A percentile compares a stretch with the other conserved stretches of the same genome.
phyloP scores from a whole-genome alignment of 2,797 vertebrate species.

The Pogoniulus pusillus region DNA sequence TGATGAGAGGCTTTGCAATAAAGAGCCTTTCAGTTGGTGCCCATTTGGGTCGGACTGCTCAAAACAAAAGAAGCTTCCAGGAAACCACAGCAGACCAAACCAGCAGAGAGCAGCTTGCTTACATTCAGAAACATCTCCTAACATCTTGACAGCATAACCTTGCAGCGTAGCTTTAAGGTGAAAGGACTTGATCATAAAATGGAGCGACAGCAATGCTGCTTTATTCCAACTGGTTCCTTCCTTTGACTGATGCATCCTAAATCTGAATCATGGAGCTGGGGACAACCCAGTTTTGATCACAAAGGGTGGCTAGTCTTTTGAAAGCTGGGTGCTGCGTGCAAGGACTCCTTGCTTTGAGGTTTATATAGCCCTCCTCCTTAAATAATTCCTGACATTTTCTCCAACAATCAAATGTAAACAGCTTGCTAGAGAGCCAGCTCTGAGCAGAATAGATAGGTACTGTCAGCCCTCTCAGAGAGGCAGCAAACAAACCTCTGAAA shows the following conservation, averaged over 20 bases:
- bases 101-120: slow-evolving; percentile 11
- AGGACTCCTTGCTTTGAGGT: slow-evolving; percentile 53
- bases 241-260: slow-evolving; percentile 52
- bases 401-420: slow-evolving; percentile 53
- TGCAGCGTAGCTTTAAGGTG: slow-evolving; percentile 43
- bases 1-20: slow-evolving; percentile 56
- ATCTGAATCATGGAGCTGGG: slow-evolving; percentile 56
- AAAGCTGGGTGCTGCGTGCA: slow-evolving; percentile 31
- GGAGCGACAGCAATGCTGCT: slow-evolving; percentile 3
- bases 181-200: slow-evolving; percentile 43
- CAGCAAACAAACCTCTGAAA: slow-evolving; percentile 69
- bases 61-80: slow-evolving; percentile 64
- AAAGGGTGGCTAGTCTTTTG: slow-evolving; percentile 59
- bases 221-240: slow-evolving; percentile 20
- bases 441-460: slow-evolving; percentile 58
- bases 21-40: slow-evolving; percentile 62
- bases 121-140: not conserved
- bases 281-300: slow-evolving; percentile 37
- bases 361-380: slow-evolving; percentile 55
- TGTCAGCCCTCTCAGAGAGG: slow-evolving; percentile 43
- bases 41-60: slow-evolving; percentile 31
- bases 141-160: slow-evolving; percentile 39
- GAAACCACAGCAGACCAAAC: slow-evolving; percentile 23
- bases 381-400: slow-evolving; percentile 61
- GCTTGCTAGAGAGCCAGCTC: slow-evolving; percentile 49